Conservation (phyloP, 2,797 vertebrate species). For the Menidia menidia region DNA sequence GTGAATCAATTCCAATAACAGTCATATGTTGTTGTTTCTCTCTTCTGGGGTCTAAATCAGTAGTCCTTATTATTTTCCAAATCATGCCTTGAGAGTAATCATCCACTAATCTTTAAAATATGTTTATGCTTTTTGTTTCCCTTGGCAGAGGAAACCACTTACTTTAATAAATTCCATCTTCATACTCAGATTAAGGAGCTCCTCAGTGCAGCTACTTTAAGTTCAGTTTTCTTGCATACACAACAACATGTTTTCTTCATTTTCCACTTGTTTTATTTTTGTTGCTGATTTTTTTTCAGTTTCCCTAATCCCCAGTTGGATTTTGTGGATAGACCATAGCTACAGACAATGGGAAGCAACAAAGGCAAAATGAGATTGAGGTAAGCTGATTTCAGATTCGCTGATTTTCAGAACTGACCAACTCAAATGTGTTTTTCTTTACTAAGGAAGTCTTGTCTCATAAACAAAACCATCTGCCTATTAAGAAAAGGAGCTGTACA, state of each 20-base stretch:
- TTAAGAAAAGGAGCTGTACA: constrained; percentile 25
- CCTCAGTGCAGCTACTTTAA: constrained; percentile 26
- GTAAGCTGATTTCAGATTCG: constrained; percentile 82
- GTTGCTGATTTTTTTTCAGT: constrained; percentile 5
- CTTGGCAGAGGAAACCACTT: constrained; percentile 46
- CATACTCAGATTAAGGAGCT: constrained; percentile 47
- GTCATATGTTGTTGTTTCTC: too few relatives aligned
- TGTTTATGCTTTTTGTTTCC: constrained; percentile 46
- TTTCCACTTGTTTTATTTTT: constrained; percentile 37
- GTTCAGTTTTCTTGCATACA: constrained; percentile 29
- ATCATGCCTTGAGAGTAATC: too few relatives aligned
- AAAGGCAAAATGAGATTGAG: constrained; percentile 77
- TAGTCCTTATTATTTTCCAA: too few relatives aligned
- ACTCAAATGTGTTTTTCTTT: constrained; percentile 70
- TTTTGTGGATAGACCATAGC: constrained; percentile 38
- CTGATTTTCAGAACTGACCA: constrained; percentile 61
- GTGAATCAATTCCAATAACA: too few relatives aligned
- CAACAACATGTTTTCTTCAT: constrained; percentile 52
- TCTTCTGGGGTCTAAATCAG: too few relatives aligned
- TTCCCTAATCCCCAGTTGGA: constrained; percentile 63
- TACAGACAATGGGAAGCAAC: constrained; percentile 65
- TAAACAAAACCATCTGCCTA: constrained; percentile 78
- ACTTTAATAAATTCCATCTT: constrained; percentile 56
- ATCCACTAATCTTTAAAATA: constrained; percentile 38
- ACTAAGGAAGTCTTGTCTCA: constrained; percentile 41